Evolutionary conservation across 1,140 invertebrate genomes (phyloP), one percentile per base, ranked within the genome.

Genomic region (Drosophila micromelanica): DNA sequence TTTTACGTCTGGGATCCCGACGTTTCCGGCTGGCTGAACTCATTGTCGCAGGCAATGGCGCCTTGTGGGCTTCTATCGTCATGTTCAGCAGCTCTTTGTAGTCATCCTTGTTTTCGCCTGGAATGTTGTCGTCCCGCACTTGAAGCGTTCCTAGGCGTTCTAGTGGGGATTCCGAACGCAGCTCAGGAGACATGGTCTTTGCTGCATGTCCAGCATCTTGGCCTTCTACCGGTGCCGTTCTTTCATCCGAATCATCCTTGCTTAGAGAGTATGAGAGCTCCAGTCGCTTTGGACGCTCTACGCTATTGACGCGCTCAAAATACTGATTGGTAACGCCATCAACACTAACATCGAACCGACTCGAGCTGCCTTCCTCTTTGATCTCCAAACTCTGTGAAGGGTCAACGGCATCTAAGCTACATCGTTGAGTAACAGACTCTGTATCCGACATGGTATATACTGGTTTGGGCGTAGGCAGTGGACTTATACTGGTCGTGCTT

Each of bases 271-370:
- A 89, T 11, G 86, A 69, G 0, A 91, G 55, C 17, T 90, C 90
- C 20, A 92, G 46, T n/a, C 77, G 72, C 1, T 55, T 91, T 1
- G 90, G 90, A 11, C 90, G 81, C 38, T 92, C 91, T 12, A 79
- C 79, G 17, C 84, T 85, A 32, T 92, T 92, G n/a, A 92, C 81
- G 0, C 90, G 70, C 54, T 92, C 91, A 52, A 92, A 92, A 75
- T 92, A 92, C 56, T 91, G 72, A 78, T 92, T 92, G 13, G 90
- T 92, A 2, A 92, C 91, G 4, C 91, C 91, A 38, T 76, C 72
- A 13, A 91, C 84, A 48, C 73, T 90, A 2, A 91, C 78, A 56
- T 82, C 80, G 49, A 67, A 92, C 3, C 27, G 35, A 13, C 12
- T 43, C 0, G 12, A 2, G 12, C 30, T 11, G 23, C 6, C 8